These are phyloP conservation scores for Tachina lurida DNA, from an alignment of 2,888 invertebrate species.

Conservation along the genomic window DNA sequence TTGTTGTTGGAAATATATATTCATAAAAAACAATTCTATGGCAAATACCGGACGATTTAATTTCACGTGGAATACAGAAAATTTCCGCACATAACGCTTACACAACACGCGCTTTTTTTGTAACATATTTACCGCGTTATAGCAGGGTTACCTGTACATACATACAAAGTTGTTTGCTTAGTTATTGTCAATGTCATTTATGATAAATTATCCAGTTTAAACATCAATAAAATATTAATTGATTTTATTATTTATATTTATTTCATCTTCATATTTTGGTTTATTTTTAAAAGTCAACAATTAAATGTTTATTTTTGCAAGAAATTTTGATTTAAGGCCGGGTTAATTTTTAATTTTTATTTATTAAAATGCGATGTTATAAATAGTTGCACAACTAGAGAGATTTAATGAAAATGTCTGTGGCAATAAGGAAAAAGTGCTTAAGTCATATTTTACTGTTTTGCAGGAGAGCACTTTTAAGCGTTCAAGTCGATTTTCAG, in stretches of 20 bases:
- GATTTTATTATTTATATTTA: constrained; percentile 46
- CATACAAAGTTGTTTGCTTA: neutral
- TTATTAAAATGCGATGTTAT: neutral
- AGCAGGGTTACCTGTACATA: neutral
- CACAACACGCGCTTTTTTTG: too few species aligned
- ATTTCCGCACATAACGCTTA: too few species aligned
- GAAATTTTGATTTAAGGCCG: constrained; percentile 30
- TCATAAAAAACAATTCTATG: too few species aligned
- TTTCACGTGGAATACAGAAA: too few species aligned
- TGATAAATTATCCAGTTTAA: constrained; percentile 60
- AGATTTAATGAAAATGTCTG: neutral
- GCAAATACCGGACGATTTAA: too few species aligned
- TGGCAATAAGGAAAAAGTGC: too few species aligned
- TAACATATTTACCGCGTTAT: too few species aligned
- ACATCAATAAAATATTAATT: constrained; percentile 57
- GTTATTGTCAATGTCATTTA: constrained; percentile 29
- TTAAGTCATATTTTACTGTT: too few species aligned
- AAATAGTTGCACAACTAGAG: constrained; percentile 1
- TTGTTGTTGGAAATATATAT: too few species aligned
- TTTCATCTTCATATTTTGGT: constrained; percentile 27
- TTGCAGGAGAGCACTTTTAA: too few species aligned
- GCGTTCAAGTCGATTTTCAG: too few species aligned
- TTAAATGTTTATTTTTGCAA: constrained; percentile 35
- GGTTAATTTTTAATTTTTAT: constrained; percentile 14
- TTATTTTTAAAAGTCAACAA: constrained; percentile 21